Evolutionary conservation across 2,797 vertebrate genomes (phyloP).

Genomic region (Peromyscus nudipes): DNA sequence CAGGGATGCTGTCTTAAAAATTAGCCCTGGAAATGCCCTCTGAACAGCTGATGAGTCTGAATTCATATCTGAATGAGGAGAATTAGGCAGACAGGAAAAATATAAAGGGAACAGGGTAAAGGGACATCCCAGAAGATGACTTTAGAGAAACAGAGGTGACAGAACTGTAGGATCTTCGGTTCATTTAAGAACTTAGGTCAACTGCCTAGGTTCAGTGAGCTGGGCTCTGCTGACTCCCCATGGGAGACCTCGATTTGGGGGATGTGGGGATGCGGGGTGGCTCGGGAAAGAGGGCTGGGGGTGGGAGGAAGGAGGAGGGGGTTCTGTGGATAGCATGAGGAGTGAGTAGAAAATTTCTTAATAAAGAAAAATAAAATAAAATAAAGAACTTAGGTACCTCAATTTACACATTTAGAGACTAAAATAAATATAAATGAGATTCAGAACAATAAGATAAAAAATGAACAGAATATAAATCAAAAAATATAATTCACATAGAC

Average conservation of each 20-base stretch:
- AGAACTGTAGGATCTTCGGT: background rate
- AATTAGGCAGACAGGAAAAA: background rate
- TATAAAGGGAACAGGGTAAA: background rate
- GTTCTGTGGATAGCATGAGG: too few relatives aligned
- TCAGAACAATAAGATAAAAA: background rate
- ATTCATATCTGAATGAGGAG: background rate
- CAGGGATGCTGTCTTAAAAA: background rate
- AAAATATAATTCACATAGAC: background rate
- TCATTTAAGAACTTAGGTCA: background rate
- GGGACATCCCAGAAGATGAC: background rate
- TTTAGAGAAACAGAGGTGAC: background rate
- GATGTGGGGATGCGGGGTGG: too few relatives aligned
- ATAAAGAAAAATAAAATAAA: background rate
- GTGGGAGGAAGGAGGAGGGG: too few relatives aligned
- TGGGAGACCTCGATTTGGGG: too few relatives aligned
- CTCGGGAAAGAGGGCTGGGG: too few relatives aligned
- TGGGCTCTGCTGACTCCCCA: too few relatives aligned
- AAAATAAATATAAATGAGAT: background rate
- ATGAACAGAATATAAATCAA: slow-evolving; percentile 24
- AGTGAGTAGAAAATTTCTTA: too few relatives aligned
- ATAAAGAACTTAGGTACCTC: too few relatives aligned
- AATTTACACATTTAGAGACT: background rate
- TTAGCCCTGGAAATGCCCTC: background rate
- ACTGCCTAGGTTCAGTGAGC: too few relatives aligned
- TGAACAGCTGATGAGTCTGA: background rate